These are phyloP conservation scores for Drosophila cracens DNA, from an alignment of 2,888 invertebrate species.

Conservation along the genomic window DNA sequence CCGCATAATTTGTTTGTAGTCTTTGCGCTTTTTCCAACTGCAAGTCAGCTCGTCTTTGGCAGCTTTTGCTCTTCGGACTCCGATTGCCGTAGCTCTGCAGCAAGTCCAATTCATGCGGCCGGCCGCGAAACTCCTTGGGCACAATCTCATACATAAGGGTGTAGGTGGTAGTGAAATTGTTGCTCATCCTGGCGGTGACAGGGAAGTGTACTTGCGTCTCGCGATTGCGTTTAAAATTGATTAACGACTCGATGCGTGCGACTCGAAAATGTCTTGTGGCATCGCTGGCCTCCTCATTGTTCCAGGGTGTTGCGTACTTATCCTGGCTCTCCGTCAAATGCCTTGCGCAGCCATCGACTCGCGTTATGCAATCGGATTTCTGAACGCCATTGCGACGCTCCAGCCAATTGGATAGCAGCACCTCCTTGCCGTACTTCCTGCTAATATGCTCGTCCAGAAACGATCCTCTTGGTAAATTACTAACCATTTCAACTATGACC, in stretches of 20 bases:
- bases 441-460: conserved; percentile 34
- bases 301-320: conserved; percentile 3
- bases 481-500: conserved; percentile 29
- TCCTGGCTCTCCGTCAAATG: conserved; percentile 24
- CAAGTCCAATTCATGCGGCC: conserved; percentile 21
- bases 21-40: conserved; percentile 14
- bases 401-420: conserved; percentile 47
- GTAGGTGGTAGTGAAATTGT: conserved; percentile 52
- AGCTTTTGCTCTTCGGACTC: conserved; percentile 26
- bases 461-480: conserved; percentile 33
- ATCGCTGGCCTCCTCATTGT: not conserved
- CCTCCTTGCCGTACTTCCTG: conserved; percentile 39
- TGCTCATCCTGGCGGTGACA: conserved; percentile 1
- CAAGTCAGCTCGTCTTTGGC: not conserved
- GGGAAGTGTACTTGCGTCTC: conserved; percentile 28
- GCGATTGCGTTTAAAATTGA: conserved; percentile 9
- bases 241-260: conserved; percentile 11
- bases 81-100: conserved; percentile 50
- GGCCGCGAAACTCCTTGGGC: conserved; percentile 20
- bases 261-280: conserved; percentile 10
- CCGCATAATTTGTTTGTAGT: conserved; percentile 42
- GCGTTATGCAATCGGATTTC: conserved; percentile 30
- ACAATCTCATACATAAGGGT: conserved; percentile 41
- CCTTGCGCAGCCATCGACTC: conserved; percentile 17
- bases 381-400: conserved; percentile 30